Evolutionary conservation across 2,888 invertebrate species (phyloP).

Genomic region (Calameuta idolon): DNA sequence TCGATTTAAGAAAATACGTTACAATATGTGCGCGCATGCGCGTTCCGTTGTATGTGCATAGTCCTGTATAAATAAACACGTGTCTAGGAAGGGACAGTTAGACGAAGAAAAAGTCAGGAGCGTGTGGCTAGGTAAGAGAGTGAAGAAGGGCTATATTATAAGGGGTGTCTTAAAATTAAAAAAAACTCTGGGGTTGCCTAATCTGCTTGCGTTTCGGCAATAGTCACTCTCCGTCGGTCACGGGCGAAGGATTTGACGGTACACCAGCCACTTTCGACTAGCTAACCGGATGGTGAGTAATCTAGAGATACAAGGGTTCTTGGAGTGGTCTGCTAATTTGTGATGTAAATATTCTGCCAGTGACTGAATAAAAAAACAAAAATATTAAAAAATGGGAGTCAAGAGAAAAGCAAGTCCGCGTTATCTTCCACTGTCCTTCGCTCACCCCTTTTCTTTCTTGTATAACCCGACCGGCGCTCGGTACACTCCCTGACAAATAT

Average conservation of each 20-base stretch:
- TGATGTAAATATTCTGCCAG: constrained; percentile 37
- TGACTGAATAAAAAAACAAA: constrained; percentile 23
- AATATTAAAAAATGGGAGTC: too few relatives aligned
- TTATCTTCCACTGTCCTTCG: constrained; percentile 10
- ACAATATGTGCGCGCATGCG: too few relatives aligned
- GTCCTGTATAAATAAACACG: too few relatives aligned
- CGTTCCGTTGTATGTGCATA: too few relatives aligned
- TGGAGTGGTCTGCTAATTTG: constrained; percentile 29
- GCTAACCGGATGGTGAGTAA: neutral
- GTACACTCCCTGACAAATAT: constrained; percentile 28
- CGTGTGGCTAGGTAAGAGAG: neutral
- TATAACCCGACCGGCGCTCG: constrained; percentile 7
- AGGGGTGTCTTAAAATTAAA: neutral
- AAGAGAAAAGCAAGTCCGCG: constrained; percentile 17
- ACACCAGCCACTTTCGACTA: neutral
- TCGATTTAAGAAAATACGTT: too few relatives aligned
- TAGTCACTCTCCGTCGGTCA: neutral
- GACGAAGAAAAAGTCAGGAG: too few relatives aligned
- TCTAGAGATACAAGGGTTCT: neutral
- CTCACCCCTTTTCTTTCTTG: constrained; percentile 6
- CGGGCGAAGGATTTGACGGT: neutral
- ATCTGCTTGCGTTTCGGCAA: neutral
- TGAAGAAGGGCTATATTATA: neutral
- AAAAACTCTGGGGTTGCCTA: neutral
- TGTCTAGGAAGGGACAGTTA: neutral